Conservation (phyloP, 2,113 vertebrate genomes). For the Chroicocephalus ridibundus region DNA sequence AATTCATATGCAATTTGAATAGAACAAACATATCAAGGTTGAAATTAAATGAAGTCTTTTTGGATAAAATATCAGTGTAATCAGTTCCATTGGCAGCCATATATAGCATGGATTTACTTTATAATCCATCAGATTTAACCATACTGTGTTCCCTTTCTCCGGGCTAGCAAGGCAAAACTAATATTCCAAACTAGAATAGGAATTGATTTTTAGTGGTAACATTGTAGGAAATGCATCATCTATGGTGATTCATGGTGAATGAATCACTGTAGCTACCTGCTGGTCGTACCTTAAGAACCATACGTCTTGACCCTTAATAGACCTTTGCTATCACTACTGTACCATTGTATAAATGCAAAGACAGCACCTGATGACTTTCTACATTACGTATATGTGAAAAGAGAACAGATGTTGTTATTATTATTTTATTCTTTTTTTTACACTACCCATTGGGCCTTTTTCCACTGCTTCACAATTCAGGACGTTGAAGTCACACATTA, state of each 20-base stretch:
- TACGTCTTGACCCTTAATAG: background rate
- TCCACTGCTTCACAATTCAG: background rate
- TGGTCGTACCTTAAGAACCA: background rate
- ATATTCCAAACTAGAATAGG: background rate
- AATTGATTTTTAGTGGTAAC: background rate
- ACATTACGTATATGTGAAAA: background rate
- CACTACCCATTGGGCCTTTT: background rate
- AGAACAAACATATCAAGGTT: background rate
- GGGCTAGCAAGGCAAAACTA: background rate
- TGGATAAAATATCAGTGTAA: background rate
- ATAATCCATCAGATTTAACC: background rate
- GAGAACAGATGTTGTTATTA: background rate
- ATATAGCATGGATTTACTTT: background rate
- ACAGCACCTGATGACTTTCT: background rate
- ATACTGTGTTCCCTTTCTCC: background rate
- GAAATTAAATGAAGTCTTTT: conserved; percentile 18
- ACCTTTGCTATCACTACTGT: background rate
- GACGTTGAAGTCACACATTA: background rate
- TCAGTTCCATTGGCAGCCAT: background rate
- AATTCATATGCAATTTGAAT: background rate
- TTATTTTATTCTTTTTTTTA: background rate
- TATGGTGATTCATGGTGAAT: background rate
- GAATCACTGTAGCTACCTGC: background rate
- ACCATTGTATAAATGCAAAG: background rate
- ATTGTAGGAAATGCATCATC: background rate